These are phyloP conservation scores for Apodemus agrarius DNA, from an alignment of 2,797 vertebrate genomes.

Conservation along the genomic window DNA sequence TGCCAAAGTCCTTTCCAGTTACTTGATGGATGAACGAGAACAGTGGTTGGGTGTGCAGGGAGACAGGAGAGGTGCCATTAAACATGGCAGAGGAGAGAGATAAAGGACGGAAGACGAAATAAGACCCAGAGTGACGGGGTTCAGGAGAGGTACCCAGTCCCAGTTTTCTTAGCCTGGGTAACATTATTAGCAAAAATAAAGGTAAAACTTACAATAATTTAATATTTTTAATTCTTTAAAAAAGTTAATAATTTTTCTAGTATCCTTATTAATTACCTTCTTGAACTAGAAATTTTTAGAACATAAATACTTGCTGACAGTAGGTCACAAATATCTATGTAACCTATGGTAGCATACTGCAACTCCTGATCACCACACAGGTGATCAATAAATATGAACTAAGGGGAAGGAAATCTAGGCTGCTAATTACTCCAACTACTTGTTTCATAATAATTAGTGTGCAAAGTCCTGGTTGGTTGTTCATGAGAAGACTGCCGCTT, in stretches of 20 bases:
- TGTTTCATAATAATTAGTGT: background rate
- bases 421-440: background rate
- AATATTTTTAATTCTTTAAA: background rate
- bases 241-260: constrained; percentile 17
- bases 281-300: background rate
- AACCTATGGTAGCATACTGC: background rate
- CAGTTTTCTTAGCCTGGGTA: background rate
- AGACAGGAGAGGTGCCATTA: background rate
- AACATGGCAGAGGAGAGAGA: background rate
- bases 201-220: background rate
- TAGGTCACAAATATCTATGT: constrained; percentile 19
- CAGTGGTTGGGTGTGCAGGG: background rate
- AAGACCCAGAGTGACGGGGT: background rate
- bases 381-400: background rate
- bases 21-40: background rate
- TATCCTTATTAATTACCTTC: background rate
- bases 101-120: background rate
- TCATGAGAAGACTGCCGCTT: background rate
- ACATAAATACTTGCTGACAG: background rate
- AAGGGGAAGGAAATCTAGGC: background rate
- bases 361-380: background rate
- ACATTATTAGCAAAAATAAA: constrained; percentile 2
- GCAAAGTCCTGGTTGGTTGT: background rate
- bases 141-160: background rate
- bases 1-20: background rate